Conservation (phyloP, 2,113 vertebrate genomes). For the Alethe diademata region DNA sequence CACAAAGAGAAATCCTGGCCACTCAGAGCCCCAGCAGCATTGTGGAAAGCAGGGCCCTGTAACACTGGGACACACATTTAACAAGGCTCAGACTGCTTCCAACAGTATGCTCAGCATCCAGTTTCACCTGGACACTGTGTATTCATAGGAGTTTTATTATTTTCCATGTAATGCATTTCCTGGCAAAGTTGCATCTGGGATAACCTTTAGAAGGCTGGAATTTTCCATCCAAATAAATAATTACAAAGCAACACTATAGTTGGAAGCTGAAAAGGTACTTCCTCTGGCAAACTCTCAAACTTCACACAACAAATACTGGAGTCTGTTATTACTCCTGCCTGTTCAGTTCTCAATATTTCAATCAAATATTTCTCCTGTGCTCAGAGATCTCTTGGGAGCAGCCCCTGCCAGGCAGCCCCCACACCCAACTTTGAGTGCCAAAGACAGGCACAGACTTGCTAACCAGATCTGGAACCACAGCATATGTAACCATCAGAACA, state of each 20-base stretch:
- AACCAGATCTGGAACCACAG: neutral
- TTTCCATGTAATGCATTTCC: constrained; percentile 20
- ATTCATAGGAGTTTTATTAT: neutral
- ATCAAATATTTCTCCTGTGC: neutral
- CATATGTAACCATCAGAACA: neutral
- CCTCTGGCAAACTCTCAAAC: neutral
- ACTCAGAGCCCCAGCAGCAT: neutral
- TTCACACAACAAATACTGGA: neutral
- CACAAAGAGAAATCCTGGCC: neutral
- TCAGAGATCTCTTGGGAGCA: neutral
- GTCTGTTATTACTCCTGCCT: neutral
- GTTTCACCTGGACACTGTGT: neutral
- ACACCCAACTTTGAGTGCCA: neutral
- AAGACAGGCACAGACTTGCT: neutral
- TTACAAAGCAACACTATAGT: neutral
- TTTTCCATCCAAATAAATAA: constrained; percentile 33
- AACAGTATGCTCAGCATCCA: neutral
- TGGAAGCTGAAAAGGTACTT: constrained; percentile 16
- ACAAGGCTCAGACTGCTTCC: neutral
- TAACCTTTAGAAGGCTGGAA: neutral
- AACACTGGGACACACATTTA: neutral
- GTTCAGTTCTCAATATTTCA: neutral
- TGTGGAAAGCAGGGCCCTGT: neutral
- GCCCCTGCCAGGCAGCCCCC: neutral
- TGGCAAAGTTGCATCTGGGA: constrained; percentile 6